These are phyloP conservation scores for Centruroides vittatus DNA, from an alignment of 1,140 invertebrate genomes.

Conservation along the genomic window DNA sequence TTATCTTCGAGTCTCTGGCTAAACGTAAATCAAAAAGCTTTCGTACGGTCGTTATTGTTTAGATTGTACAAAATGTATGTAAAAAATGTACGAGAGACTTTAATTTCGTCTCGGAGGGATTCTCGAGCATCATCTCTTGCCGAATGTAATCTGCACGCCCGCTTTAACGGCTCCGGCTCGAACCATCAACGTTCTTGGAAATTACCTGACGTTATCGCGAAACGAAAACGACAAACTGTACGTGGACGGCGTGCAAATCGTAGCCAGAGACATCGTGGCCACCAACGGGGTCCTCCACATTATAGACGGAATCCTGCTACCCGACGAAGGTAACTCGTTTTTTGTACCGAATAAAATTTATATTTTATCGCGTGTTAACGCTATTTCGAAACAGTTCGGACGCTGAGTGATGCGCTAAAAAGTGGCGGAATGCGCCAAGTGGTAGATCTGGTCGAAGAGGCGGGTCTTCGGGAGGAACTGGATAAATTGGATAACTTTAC, in stretches of 20 bases:
- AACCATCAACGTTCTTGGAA: slow-evolving; percentile 38
- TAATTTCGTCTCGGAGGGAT: slow-evolving; percentile 30
- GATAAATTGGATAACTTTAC: slow-evolving; percentile 33
- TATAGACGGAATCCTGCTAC: slow-evolving; percentile 34
- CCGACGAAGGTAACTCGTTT: slow-evolving; percentile 2
- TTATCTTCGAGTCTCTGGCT: too few species aligned
- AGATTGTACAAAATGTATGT: too few species aligned
- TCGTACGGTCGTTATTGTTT: too few species aligned
- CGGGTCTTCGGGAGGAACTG: slow-evolving; percentile 29
- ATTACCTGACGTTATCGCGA: slow-evolving; percentile 36
- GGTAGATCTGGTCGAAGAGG: slow-evolving; percentile 28
- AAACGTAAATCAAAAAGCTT: too few species aligned
- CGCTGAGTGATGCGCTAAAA: slow-evolving; percentile 20
- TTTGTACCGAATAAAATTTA: neutral
- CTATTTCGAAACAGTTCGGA: neutral
- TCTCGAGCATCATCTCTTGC: slow-evolving; percentile 45
- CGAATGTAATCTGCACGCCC: slow-evolving; percentile 47
- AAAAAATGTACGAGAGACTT: too few species aligned
- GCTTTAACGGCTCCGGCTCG: slow-evolving; percentile 38
- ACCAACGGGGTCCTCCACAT: slow-evolving; percentile 40
- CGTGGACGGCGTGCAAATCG: slow-evolving; percentile 32
- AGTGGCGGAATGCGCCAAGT: slow-evolving; percentile 28
- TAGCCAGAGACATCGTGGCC: slow-evolving; percentile 35
- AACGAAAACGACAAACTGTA: slow-evolving; percentile 35
- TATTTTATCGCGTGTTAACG: neutral